Base-by-base conservation (phyloP, 2,113 vertebrate genomes). In the Phalacrocorax carbo region DNA sequence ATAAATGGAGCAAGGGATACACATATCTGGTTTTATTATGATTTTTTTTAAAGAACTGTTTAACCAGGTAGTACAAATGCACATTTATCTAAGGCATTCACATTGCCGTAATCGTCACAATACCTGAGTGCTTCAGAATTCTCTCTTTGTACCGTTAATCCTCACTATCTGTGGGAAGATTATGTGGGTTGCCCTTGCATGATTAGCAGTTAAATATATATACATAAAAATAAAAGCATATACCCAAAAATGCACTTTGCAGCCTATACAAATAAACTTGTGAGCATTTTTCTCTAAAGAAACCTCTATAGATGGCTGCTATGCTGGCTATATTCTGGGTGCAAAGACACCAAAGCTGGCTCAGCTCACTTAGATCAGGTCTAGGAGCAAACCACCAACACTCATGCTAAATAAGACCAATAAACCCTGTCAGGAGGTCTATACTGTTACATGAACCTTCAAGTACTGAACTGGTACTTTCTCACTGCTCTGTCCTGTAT, bases 371-470 rank as follows among this genome's bases (percentile, higher is more conserved):
- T 22, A 65, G 44, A 57, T 42, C 32, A 80, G n/a, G 25, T 40
- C 58, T 76, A 72, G 38, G 15, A 80, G 44, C 32, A 94, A 81
- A 51, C 8, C 38, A 72, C 9, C 22, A 73, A 20, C 3, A 51
- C 5, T 6, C 3, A 1, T 16, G 29, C 42, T 49, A 68, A 80
- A 72, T 26, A 11, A 65, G 25, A 54, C 62, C 42, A 27, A 30
- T 21, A 81, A 87, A 11, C 5, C 2, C 52, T 68, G 21, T 34
- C 21, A 80, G 19, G 38, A 89, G 14, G 7, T 21, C n/a, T 27
- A 71, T 11, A 55, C 5, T 0, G 1, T 32, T 34, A 57, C 1
- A 48, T 1, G 19, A 42, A 58, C 1, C 1, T 62, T 40, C 34
- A 54, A 30, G 57, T 36, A 38, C 19, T 58, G 65, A 57, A 42